phyloP scores from a whole-genome alignment of 2,797 vertebrate genomes.

The Emys orbicularis region DNA sequence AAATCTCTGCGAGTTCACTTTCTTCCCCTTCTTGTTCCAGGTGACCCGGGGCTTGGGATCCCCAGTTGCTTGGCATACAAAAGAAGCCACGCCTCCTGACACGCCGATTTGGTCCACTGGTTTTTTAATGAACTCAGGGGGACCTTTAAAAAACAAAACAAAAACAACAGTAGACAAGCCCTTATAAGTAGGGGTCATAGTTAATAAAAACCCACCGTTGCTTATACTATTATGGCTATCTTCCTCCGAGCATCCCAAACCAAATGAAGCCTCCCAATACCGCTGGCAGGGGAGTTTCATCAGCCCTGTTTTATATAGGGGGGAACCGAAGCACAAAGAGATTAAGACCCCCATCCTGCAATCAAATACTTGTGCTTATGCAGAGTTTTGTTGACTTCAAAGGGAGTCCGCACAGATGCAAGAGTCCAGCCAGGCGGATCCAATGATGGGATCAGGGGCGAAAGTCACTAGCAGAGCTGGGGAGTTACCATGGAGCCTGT shows the following conservation, averaged over 20 bases:
- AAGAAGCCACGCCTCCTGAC: constrained; percentile 96
- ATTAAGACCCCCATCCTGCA: neutral
- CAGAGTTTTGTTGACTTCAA: constrained; percentile 21
- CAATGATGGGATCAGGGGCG: neutral
- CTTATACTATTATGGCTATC: neutral
- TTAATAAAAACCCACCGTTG: neutral
- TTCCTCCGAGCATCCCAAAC: neutral
- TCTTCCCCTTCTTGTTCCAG: constrained; percentile 99
- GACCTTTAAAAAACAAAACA: constrained; percentile 72
- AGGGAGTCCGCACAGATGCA: neutral
- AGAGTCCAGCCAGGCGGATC: neutral
- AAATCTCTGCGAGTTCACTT: constrained; percentile 96
- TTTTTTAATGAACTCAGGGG: constrained; percentile 90
- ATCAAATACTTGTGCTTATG: neutral
- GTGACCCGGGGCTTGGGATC: constrained; percentile 95
- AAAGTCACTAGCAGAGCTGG: neutral
- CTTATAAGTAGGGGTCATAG: neutral
- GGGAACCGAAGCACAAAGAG: neutral
- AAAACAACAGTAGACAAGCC: neutral
- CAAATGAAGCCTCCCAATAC: neutral
- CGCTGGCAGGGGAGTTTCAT: neutral
- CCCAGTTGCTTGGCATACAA: constrained; percentile 95
- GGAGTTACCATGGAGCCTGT: neutral
- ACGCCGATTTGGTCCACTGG: constrained; percentile 96
- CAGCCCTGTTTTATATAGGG: neutral